A percentile compares a stretch with the other conserved stretches of the same genome.
Evolutionary conservation across 2,797 vertebrate genomes (phyloP).

Genomic region (Tympanoctomys barrerae): DNA sequence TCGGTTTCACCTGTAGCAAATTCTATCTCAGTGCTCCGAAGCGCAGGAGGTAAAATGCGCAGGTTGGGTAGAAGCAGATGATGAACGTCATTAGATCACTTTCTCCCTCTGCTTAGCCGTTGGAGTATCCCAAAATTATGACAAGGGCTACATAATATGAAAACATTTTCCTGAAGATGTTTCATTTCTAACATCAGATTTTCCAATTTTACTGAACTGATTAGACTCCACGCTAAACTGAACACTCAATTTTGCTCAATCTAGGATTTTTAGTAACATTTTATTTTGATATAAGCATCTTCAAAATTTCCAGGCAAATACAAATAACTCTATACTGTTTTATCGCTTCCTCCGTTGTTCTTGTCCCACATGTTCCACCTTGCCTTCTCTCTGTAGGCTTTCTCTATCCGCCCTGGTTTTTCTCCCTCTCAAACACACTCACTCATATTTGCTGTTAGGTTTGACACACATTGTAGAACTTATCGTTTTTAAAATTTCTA

Average conservation of each 20-base stretch:
- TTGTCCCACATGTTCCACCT: background rate
- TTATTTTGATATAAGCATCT: background rate
- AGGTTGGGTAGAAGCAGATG: background rate
- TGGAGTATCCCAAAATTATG: background rate
- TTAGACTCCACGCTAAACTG: background rate
- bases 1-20: background rate
- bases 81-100: background rate
- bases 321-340: background rate
- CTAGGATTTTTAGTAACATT: background rate
- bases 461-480: background rate
- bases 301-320: background rate
- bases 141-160: background rate
- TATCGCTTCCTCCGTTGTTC: background rate
- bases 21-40: background rate
- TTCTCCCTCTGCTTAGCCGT: background rate
- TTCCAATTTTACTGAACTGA: background rate
- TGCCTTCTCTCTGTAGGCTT: too few species aligned
- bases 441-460: background rate
- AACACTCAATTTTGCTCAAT: background rate
- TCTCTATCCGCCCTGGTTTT: too few species aligned
- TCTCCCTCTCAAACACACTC: too few species aligned
- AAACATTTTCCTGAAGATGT: background rate
- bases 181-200: background rate
- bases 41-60: background rate
- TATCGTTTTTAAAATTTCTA: background rate